Percentiles rank a stretch among this genome's conserved stretches.
These are phyloP conservation scores for Danio kyathit DNA, from an alignment of 2,797 vertebrate species.

Conservation along the genomic window DNA sequence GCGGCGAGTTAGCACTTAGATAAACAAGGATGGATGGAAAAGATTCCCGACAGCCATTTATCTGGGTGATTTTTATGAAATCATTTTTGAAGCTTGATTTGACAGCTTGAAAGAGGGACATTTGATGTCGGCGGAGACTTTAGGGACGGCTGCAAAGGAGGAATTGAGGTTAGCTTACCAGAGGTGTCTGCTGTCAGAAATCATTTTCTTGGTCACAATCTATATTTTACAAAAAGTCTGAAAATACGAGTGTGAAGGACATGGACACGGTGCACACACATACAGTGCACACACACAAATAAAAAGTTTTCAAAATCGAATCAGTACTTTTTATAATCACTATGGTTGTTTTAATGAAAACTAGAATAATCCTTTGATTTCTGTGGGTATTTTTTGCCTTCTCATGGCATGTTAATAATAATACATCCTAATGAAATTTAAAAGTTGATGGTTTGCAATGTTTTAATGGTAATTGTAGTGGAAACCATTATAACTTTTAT, in stretches of 20 bases:
- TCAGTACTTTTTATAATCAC: no score
- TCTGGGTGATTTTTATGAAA: conserved; percentile 28
- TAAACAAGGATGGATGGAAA: conserved; percentile 38
- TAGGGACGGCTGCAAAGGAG: neutral
- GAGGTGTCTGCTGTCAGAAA: conserved; percentile 28
- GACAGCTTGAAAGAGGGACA: conserved; percentile 36
- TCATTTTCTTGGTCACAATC: conserved; percentile 13
- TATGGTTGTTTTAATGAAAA: no score
- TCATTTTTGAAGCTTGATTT: conserved; percentile 34
- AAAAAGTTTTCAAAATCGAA: no score
- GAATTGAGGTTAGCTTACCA: conserved; percentile 24
- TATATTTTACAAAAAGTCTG: conserved; percentile 21
- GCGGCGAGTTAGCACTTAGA: conserved; percentile 3
- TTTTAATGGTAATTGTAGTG: no score
- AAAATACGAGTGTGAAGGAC: conserved; percentile 20
- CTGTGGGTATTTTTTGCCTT: no score
- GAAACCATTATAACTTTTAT: no score
- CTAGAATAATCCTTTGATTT: no score
- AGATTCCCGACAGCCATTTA: conserved; percentile 30
- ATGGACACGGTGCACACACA: neutral
- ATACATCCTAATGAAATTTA: no score
- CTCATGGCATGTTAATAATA: no score
- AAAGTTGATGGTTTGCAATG: no score
- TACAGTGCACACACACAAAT: neutral
- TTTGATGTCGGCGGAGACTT: conserved; percentile 16